phyloP scores from a whole-genome alignment of 2,113 vertebrate genomes.

The Embiotoca jacksoni region DNA sequence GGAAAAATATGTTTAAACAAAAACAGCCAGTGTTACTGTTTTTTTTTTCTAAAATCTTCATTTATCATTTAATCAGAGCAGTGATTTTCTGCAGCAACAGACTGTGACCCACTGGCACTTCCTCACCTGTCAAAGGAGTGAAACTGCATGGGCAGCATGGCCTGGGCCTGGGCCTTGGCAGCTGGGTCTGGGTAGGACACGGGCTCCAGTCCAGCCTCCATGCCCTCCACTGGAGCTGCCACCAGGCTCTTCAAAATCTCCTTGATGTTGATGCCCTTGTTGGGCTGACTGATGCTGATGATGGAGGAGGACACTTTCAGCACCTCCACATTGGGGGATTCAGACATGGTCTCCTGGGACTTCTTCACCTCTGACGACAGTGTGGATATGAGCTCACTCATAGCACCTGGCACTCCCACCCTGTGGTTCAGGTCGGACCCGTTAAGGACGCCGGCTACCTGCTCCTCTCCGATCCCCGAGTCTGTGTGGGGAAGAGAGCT shows the following conservation, averaged over 20 bases:
- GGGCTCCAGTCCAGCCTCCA: constrained; percentile 90
- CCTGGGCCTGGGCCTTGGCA: constrained; percentile 89
- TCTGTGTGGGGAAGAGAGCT: constrained; percentile 90
- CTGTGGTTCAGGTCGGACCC: constrained; percentile 88
- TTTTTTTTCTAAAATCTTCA: background rate
- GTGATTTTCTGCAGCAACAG: background rate
- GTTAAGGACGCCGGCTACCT: constrained; percentile 87
- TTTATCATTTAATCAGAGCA: no score
- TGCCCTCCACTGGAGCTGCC: constrained; percentile 89
- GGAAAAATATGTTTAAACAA: no score
- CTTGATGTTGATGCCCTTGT: constrained; percentile 95
- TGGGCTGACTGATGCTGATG: constrained; percentile 90
- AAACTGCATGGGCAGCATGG: constrained; percentile 94
- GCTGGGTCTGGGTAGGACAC: constrained; percentile 90
- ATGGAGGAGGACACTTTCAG: constrained; percentile 88
- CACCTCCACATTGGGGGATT: constrained; percentile 83
- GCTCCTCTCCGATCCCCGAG: constrained; percentile 92
- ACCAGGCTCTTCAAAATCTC: constrained; percentile 97
- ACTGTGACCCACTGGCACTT: background rate
- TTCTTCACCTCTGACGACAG: constrained; percentile 92
- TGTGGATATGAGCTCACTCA: constrained; percentile 90
- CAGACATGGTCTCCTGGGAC: constrained; percentile 89
- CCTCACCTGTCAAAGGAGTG: constrained; percentile 98
- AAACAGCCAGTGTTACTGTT: no score
- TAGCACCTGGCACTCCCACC: constrained; percentile 82